A percentile compares a stretch with the other conserved stretches of the same genome.
phyloP scores from a whole-genome alignment of 2,888 invertebrate species.

The Cantharis rufa region DNA sequence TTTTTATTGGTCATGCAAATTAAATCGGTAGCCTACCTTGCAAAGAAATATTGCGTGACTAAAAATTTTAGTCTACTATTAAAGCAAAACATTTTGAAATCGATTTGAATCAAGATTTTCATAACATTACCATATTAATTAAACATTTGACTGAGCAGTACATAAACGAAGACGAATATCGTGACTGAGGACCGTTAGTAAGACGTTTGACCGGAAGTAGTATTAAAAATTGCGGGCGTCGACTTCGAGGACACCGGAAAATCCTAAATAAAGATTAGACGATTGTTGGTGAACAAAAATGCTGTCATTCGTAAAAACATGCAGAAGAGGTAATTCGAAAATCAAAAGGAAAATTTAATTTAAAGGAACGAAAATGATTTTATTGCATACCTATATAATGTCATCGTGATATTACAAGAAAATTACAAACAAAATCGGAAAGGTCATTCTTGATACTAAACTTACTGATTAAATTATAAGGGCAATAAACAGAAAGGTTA shows the following conservation, averaged over 20 bases:
- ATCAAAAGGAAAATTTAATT: background rate
- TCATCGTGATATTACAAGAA: conserved; percentile 51
- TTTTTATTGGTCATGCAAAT: background rate
- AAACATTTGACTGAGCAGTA: conserved; percentile 31
- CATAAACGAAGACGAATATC: conserved; percentile 32
- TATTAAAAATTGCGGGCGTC: conserved; percentile 40
- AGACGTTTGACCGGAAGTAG: conserved; percentile 37
- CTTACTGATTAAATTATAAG: conserved; percentile 53
- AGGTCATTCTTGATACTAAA: conserved; percentile 49
- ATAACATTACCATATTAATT: conserved; percentile 39
- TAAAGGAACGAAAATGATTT: background rate
- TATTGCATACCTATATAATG: conserved; percentile 37
- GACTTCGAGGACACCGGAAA: conserved; percentile 40
- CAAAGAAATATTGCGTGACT: conserved; percentile 19
- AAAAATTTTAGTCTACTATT: conserved; percentile 17
- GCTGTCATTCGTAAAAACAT: background rate
- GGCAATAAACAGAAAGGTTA: conserved; percentile 53
- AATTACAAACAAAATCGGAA: conserved; percentile 47
- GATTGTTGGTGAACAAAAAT: background rate
- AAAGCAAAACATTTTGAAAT: conserved; percentile 26
- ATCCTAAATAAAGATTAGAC: conserved; percentile 32
- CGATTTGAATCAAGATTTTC: conserved; percentile 32
- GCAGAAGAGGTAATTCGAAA: background rate
- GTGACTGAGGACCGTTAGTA: conserved; percentile 39
- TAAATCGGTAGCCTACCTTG: background rate